phyloP scores from a whole-genome alignment of 1,140 invertebrate genomes.

The Bombus pyrosoma region DNA sequence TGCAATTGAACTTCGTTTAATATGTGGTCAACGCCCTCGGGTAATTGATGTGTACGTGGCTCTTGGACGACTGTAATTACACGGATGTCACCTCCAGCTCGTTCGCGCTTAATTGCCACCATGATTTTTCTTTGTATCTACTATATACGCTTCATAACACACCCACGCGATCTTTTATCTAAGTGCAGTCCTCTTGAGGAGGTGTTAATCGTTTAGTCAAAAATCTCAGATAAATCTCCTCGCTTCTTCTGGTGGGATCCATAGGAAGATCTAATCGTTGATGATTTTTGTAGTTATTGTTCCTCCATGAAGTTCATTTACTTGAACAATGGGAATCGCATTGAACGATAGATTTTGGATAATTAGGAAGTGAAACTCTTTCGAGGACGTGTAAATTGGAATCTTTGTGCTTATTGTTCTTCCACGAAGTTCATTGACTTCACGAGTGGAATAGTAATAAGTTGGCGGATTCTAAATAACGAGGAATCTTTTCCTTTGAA shows the following conservation, averaged over 20 bases:
- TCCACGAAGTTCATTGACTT: neutral
- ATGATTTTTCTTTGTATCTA: conserved; percentile 43
- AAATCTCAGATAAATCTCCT: neutral
- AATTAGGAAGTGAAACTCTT: neutral
- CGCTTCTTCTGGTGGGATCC: neutral
- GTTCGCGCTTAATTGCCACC: conserved; percentile 49
- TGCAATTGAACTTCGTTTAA: conserved; percentile 57
- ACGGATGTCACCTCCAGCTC: conserved; percentile 44
- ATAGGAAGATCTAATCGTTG: neutral
- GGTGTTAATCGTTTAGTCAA: neutral
- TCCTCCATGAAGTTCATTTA: neutral
- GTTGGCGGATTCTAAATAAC: neutral
- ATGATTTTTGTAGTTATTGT: neutral
- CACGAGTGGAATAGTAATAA: neutral
- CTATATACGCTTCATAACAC: neutral
- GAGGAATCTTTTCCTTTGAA: neutral
- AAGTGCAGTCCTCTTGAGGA: neutral
- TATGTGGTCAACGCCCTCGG: conserved; percentile 58
- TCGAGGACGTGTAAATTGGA: neutral
- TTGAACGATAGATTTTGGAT: neutral
- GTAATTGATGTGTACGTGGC: conserved; percentile 47
- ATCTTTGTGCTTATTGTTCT: neutral
- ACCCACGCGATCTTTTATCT: neutral
- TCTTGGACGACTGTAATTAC: conserved; percentile 47
- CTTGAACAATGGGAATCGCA: neutral